Conservation (phyloP, 2,888 invertebrate genomes). For the Ormyrus pomaceus region DNA sequence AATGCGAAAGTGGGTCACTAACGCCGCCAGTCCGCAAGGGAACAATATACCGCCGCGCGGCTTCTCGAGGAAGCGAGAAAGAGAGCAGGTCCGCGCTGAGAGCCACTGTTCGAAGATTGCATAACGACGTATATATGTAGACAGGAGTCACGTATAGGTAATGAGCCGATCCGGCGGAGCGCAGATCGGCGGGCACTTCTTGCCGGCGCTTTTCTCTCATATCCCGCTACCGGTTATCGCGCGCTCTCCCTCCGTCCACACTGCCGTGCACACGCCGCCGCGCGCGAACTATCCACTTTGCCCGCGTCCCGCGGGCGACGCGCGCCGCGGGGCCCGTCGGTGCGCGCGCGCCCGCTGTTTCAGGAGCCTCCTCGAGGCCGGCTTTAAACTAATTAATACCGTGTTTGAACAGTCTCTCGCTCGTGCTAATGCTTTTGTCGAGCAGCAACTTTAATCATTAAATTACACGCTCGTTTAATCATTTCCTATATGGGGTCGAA, state of each 20-base stretch:
- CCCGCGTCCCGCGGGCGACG: neutral
- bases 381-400: constrained; percentile 30
- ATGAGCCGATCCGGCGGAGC: constrained; percentile 62
- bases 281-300: neutral
- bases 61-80: neutral
- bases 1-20: neutral
- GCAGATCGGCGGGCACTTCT: constrained; percentile 56
- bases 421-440: neutral
- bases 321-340: neutral
- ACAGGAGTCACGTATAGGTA: constrained; percentile 61
- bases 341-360: neutral
- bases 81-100: constrained; percentile 40
- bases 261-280: neutral
- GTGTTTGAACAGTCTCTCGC: constrained; percentile 25
- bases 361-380: neutral
- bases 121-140: constrained; percentile 54
- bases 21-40: too few species aligned
- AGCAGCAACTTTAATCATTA: too few species aligned
- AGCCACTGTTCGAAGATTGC: constrained; percentile 59
- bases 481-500: too few species aligned
- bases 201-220: neutral
- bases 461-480: too few species aligned
- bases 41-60: too few species aligned
- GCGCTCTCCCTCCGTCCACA: neutral
- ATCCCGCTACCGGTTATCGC: neutral